Base-by-base conservation (phyloP, 2,888 invertebrate genomes). In the Molorchus minor region DNA sequence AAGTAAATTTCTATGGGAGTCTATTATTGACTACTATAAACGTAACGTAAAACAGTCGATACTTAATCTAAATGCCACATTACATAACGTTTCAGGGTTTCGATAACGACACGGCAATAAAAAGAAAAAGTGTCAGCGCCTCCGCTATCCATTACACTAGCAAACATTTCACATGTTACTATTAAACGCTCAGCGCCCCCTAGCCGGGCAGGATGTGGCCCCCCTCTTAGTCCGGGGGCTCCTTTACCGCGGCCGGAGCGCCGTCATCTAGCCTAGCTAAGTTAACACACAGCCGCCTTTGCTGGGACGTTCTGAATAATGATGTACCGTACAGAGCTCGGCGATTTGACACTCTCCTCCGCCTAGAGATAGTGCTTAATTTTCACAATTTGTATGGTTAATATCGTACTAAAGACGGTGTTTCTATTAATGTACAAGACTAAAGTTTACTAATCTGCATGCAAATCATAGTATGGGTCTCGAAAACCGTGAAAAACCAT, bases 201-300 rank as follows among this genome's bases (percentile, higher is more conserved):
- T 73, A 73, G 45, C 46, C 53, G 40, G 53, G 58, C 64, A 64
- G 67, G 67, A 70, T 63, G 67, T 58, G 67, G 76, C 77, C 77
- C 78, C 79, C 77, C 74, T 75, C 76, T 68, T 65, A 71, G 70
- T 76, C 77, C 75, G 75, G 77, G 77, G 78, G 77, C 76, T 75
- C 71, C 73, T 68, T 67, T 70, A 61, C 67, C 65, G 46, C 44
- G 51, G 61, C 57, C 61, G 62, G 61, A 65, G 67, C 64, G 56
- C 64, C 68, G 62, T 55, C 64, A 52, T 54, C 61, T 64, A 59
- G 61, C 52, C 52, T 41, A 41, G 52, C 52, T 16, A 40, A 19
- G 19, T 41, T 51, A 12, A 25, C 5, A 16, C n/a, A 41, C 54
- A 56, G 56, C 43, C 53, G 61, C 49, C 44, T 52, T 52, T 40